Base-by-base conservation (phyloP, 2,888 invertebrate genomes). In the Saturnia pavonia region DNA sequence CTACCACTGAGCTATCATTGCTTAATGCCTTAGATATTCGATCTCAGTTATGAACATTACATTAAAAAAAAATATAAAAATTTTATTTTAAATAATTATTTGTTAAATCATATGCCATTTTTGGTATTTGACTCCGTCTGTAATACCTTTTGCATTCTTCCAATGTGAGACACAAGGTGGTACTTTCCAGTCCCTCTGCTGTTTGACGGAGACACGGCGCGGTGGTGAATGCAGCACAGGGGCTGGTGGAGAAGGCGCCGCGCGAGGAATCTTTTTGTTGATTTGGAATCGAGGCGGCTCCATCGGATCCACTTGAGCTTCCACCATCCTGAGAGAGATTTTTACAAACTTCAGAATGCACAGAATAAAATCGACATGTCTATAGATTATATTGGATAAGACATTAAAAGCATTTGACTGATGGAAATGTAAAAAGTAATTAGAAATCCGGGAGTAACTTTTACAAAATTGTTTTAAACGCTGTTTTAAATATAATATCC, bases 141-240 rank as follows among this genome's bases (percentile, higher is more conserved):
- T 25, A 57, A 1, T 80, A 95, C 97, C 96, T 89, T 99, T 99
- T 7, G 99, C 98, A 89, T 99, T 99, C 93, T 99, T 99, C 99
- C 99, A 99, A 87, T 99, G 99, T 0, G 98, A 98, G 76, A 99
- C 99, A 82, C 99, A 99, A 0, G 99, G 99, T 11, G 99, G 99
- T 72, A 95, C 95, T 92, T 99, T 99, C 99, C 99, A 99, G 88
- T 99, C 99, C 74, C 99, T 97, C 87, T 99, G 99, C 86, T 99
- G 99, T 85, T 99, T 99, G 0, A 99, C 99, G 3, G 99, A 99
- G 0, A 99, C 99, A 86, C 99, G 97, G 70, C 99, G 95, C 0
- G 99, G 99, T 0, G 99, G 99, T 0, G 99, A 99, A 92, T 99
- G 99, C 90, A 99, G 95, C 16, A 99, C 99, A 0, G 99, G 99